phyloP scores from a whole-genome alignment of 1,140 invertebrate species.

The Zaprionus ghesquierei region DNA sequence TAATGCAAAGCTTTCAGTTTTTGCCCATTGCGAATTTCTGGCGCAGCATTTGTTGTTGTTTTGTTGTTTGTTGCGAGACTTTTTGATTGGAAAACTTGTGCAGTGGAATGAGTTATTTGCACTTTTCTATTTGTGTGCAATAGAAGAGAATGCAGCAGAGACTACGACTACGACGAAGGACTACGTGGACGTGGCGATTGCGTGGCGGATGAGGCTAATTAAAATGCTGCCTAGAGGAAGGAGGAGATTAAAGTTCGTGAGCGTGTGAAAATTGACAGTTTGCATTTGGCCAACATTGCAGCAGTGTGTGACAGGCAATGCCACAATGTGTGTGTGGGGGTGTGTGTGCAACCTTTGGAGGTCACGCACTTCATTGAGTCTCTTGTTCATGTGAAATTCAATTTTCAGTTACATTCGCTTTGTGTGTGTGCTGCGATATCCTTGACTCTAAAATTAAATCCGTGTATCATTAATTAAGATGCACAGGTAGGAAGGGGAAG shows the following conservation, averaged over 20 bases:
- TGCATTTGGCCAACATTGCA: conserved; percentile 15
- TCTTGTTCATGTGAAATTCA: background rate
- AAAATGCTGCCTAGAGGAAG: conserved; percentile 22
- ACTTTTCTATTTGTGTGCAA: background rate
- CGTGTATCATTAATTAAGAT: conserved; percentile 57
- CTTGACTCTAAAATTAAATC: conserved; percentile 28
- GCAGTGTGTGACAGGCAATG: background rate
- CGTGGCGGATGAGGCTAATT: conserved; percentile 15
- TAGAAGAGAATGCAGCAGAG: background rate
- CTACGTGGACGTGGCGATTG: too few species aligned
- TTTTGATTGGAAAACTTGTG: conserved; percentile 35
- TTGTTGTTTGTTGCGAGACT: conserved; percentile 28
- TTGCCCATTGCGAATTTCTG: conserved; percentile 28
- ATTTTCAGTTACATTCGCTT: background rate
- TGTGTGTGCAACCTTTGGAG: background rate
- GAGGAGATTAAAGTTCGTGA: conserved; percentile 25
- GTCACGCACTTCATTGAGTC: background rate
- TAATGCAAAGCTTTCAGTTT: conserved; percentile 8
- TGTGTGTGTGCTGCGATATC: background rate
- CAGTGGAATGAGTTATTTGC: conserved; percentile 11
- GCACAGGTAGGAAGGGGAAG: background rate
- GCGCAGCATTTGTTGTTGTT: conserved; percentile 20
- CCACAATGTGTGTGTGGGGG: background rate
- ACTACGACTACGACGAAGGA: background rate
- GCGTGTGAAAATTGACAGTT: conserved; percentile 43